Evolutionary conservation across 2,113 vertebrate genomes (phyloP).

Genomic region (Onychorhynchus coronatus): DNA sequence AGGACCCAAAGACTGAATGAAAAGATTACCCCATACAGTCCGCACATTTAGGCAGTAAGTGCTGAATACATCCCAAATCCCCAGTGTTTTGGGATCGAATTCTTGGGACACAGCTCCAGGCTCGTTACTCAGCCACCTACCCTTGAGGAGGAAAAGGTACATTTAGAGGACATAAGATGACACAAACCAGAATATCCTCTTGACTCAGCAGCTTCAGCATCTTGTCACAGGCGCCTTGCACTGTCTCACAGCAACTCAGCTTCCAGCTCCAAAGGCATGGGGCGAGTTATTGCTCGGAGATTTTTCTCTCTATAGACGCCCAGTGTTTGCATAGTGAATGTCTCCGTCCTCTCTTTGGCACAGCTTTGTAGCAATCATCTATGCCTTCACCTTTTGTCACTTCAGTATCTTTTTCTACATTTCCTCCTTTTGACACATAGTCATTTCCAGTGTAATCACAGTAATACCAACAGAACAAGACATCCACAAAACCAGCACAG

Average conservation of each 20-base stretch:
- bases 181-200: neutral
- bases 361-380: neutral
- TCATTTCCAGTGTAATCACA: neutral
- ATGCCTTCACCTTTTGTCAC: neutral
- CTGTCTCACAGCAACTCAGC: neutral
- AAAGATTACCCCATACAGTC: neutral
- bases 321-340: fast-evolving
- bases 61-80: neutral
- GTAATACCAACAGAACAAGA: neutral
- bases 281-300: neutral
- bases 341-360: neutral
- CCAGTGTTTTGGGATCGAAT: neutral
- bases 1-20: neutral
- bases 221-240: neutral
- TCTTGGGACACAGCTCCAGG: neutral
- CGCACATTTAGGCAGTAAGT: neutral
- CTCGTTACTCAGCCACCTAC: neutral
- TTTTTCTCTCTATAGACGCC: neutral
- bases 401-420: neutral
- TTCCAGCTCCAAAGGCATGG: neutral
- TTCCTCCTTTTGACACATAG: neutral
- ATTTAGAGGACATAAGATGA: neutral
- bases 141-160: neutral
- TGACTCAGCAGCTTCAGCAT: neutral
- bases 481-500: neutral